Evolutionary conservation across 2,888 invertebrate species (phyloP), one percentile per base, ranked within the genome.

Genomic region (Diaphora mendica): DNA sequence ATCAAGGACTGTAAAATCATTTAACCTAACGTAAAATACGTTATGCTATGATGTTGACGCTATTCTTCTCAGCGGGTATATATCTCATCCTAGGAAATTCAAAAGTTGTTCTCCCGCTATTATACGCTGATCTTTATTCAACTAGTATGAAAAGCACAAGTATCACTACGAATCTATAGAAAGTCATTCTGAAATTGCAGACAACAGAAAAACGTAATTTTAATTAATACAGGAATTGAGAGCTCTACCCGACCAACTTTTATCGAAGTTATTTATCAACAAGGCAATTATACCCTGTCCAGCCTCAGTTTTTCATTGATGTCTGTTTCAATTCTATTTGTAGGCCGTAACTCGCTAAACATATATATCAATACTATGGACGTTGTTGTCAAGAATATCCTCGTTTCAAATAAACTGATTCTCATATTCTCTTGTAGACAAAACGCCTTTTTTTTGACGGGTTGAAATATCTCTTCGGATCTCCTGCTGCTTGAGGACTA

Each of bases 341-440:
- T 13, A 23, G 30, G 33, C 35, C 20, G 48, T 64, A 26, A 51
- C 71, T 67, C 42, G 20, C 30, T 51, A 35, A 72, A 13, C 8
- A 2, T 64, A 74, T 73, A 72, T 64, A 77, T 81, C 79, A 83
- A 83, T 81, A 77, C 77, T 71, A 74, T 59, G 68, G 66, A 65
- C 69, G 55, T 15, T 59, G 70, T 67, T 77, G 77, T 68, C 73
- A 68, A 64, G 77, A 73, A 73, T 73, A 76, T 70, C 62, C 35
- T 48, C 64, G 51, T 62, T 11, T 48, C 68, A 23, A n/a, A 44
- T 55, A 55, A n/a, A 30, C 35, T 68, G 64, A 69, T 74, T 72
- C 67, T 76, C 75, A 73, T 75, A 20, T 77, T 74, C 62, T 51
- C 67, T 64, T 30, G 64, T 76, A 75, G 73, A 72, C 30, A 39